Evolutionary conservation across 2,888 invertebrate species (phyloP).

Genomic region (Bimastos eiseni): DNA sequence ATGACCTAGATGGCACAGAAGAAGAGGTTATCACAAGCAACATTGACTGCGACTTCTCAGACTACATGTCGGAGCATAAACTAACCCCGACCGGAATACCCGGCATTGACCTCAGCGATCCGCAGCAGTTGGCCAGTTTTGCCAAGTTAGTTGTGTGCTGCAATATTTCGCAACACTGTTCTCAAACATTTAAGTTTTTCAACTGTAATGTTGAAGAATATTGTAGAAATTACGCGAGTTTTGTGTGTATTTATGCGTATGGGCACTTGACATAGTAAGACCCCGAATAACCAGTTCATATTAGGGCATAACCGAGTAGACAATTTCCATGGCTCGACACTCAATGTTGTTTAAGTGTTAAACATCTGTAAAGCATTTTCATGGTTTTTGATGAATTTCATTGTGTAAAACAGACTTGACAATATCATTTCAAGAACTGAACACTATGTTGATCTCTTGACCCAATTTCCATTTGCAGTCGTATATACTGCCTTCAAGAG

Average conservation of each 20-base stretch:
- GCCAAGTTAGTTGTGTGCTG: conserved; percentile 27
- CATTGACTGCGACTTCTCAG: conserved; percentile 32
- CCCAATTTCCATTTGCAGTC: neutral
- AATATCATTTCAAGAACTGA: neutral
- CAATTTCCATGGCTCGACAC: no score
- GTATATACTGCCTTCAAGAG: neutral
- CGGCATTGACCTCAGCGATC: conserved; percentile 34
- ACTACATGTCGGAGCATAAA: conserved; percentile 33
- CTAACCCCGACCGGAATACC: conserved; percentile 26
- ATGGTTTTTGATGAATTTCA: neutral
- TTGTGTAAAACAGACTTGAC: neutral
- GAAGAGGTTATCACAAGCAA: conserved; percentile 37
- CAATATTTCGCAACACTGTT: no score
- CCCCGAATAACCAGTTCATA: no score
- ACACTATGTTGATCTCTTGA: neutral
- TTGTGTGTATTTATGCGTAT: no score
- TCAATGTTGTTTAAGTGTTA: no score
- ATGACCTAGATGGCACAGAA: conserved; percentile 33
- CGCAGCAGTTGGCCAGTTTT: conserved; percentile 32
- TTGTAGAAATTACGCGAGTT: neutral
- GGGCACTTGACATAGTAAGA: no score
- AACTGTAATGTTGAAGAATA: neutral
- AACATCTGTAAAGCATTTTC: neutral
- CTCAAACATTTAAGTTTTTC: neutral
- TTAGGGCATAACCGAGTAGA: no score